These are phyloP conservation scores for Camelus bactrianus DNA, from an alignment of 2,113 vertebrate genomes.

Conservation along the genomic window DNA sequence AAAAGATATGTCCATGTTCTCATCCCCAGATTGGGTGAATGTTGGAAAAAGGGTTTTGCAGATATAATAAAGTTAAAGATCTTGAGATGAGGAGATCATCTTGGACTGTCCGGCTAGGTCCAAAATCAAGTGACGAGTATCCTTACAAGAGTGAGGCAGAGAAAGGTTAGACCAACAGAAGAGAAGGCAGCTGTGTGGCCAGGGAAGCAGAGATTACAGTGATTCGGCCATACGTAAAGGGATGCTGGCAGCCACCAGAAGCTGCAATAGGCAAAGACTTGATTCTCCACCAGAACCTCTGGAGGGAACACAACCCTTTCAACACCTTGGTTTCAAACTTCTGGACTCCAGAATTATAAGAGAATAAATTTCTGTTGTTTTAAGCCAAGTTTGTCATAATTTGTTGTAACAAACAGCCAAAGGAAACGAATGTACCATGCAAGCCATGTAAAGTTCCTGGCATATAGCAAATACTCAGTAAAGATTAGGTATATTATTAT, in stretches of 20 bases:
- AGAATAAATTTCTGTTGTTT: background rate
- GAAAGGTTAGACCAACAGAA: background rate
- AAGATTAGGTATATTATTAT: background rate
- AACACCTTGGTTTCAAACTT: background rate
- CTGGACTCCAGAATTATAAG: background rate
- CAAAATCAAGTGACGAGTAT: background rate
- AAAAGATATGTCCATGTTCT: background rate
- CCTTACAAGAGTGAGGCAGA: background rate
- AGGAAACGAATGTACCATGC: background rate
- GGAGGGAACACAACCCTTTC: background rate
- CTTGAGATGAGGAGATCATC: background rate
- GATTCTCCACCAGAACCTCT: background rate
- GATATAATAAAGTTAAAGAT: conserved; percentile 16
- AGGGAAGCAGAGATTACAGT: background rate
- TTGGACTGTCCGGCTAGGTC: background rate
- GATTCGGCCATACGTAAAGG: background rate
- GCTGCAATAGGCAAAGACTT: background rate
- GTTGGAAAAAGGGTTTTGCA: background rate
- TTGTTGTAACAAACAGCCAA: background rate
- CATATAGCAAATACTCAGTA: background rate
- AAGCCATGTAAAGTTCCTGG: background rate
- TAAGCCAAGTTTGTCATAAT: background rate
- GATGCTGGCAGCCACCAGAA: background rate
- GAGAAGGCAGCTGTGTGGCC: background rate
- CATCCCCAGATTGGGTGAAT: background rate